Percentiles rank a stretch among this genome's conserved stretches.
These are phyloP conservation scores for Charadrius vociferus DNA, from an alignment of 2,113 vertebrate genomes.

Conservation along the genomic window DNA sequence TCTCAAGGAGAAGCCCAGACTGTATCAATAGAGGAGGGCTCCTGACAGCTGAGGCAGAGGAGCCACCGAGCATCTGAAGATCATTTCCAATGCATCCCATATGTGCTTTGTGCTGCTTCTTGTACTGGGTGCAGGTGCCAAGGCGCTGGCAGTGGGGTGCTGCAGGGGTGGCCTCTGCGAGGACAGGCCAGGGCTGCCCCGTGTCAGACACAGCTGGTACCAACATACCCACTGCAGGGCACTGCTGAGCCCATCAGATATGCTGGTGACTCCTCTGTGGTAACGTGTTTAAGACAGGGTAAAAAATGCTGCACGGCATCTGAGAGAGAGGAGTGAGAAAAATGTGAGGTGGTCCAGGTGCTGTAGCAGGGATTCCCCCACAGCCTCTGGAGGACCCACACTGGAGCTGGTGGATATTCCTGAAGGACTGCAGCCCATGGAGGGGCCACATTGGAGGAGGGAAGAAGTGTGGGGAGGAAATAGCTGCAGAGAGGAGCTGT, in stretches of 20 bases:
- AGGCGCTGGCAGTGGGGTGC: background rate
- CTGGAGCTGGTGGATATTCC: background rate
- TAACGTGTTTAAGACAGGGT: background rate
- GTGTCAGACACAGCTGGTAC: rapidly evolving
- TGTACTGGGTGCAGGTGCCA: background rate
- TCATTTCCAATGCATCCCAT: background rate
- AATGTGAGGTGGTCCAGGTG: rapidly evolving
- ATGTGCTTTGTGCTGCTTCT: background rate
- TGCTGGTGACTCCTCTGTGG: too few species aligned
- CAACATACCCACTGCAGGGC: background rate
- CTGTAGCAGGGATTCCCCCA: background rate
- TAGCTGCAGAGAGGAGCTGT: background rate
- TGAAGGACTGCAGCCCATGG: background rate
- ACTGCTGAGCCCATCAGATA: background rate
- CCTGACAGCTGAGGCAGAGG: background rate
- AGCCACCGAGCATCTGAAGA: background rate
- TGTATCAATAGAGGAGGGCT: background rate
- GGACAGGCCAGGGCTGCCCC: rapidly evolving
- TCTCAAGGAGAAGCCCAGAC: background rate
- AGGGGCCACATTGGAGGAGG: background rate
- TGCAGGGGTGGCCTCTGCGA: background rate
- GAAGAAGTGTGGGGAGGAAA: background rate
- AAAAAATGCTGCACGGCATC: background rate
- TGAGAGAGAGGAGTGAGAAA: background rate
- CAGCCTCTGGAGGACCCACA: background rate